Percentiles rank a stretch among this genome's conserved stretches.
Conservation (phyloP, 2,113 vertebrate species). For the Neofelis nebulosa region DNA sequence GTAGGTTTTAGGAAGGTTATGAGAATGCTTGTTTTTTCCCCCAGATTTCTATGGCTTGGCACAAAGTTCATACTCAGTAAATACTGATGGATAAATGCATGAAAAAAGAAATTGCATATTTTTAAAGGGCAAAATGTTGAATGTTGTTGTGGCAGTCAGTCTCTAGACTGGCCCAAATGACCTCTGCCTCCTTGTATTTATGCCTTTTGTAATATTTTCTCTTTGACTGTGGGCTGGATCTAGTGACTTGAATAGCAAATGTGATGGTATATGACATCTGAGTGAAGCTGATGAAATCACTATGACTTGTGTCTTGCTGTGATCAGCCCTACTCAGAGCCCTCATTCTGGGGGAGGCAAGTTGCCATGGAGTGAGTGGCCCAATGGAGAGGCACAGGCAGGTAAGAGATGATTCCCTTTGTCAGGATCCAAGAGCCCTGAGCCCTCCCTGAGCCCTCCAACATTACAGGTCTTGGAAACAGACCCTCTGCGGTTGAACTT, state of each 20-base stretch:
- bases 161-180: too few species aligned
- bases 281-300: neutral
- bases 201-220: neutral
- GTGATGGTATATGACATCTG: neutral
- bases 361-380: neutral
- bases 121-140: neutral
- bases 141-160: too few species aligned
- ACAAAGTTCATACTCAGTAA: neutral
- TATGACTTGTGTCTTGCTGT: neutral
- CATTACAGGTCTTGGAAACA: neutral
- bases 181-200: neutral
- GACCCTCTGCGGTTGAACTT: neutral
- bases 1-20: neutral
- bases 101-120: neutral
- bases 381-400: neutral
- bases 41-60: neutral
- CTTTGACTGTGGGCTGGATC: neutral
- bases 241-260: neutral
- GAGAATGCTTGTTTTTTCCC: neutral
- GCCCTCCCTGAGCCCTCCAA: neutral
- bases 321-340: neutral
- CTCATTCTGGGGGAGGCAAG: neutral
- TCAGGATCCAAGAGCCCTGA: neutral
- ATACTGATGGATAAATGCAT: neutral
- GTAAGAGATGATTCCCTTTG: neutral